Conservation (phyloP, 2,113 vertebrate species). For the Plecotus auritus region DNA sequence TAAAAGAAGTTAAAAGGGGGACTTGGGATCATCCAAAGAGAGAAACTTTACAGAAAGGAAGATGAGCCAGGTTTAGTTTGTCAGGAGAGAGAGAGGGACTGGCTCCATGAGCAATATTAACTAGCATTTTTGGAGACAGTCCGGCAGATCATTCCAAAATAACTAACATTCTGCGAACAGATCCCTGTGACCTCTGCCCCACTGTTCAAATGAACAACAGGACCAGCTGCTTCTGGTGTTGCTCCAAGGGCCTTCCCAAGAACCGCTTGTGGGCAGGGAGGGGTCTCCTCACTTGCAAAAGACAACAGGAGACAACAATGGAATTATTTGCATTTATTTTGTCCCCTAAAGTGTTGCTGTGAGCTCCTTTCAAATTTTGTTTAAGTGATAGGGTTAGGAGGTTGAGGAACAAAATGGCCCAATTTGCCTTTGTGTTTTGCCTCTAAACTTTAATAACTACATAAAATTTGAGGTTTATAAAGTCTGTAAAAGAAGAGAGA, state of each 20-base stretch:
- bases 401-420: neutral
- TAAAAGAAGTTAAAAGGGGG: neutral
- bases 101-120: neutral
- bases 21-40: neutral
- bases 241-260: neutral
- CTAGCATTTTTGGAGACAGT: conserved; percentile 48
- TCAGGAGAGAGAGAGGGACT: neutral
- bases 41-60: neutral
- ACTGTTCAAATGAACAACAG: conserved; percentile 9
- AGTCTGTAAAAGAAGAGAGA: neutral
- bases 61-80: neutral
- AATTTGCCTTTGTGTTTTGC: neutral
- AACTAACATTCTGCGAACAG: conserved; percentile 63
- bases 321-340: neutral
- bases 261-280: neutral
- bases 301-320: neutral
- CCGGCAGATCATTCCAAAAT: conserved; percentile 63
- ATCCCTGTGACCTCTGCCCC: conserved; percentile 70
- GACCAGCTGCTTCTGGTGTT: conserved; percentile 43
- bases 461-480: neutral
- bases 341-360: neutral
- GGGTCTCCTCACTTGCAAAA: neutral
- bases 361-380: neutral
- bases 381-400: neutral
- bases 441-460: neutral